Evolutionary conservation across 2,888 invertebrate genomes (phyloP), one percentile per base, ranked within the genome.

Genomic region (Dolichopus griseipennis): DNA sequence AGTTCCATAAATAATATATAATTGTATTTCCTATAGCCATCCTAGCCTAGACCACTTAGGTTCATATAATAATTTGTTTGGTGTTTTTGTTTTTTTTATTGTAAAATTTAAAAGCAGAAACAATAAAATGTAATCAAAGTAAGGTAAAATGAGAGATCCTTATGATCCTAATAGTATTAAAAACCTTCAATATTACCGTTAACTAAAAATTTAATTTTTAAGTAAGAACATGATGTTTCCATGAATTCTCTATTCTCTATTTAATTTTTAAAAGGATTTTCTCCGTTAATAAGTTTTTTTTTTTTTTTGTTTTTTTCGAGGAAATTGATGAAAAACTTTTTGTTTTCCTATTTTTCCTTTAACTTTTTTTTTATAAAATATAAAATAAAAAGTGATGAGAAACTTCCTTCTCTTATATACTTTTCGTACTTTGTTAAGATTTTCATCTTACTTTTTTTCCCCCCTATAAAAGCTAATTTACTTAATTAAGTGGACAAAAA

Each of bases 401-500:
- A 9, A 9, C 12, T 43, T 43, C 12, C 6, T 15, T 43, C 12
- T 4, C 4, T 43, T 43, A 43, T 43, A 10, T 43, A 15, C 43
- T 15, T 43, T 15, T 43, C 43, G n/a, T n/a, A n/a, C n/a, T n/a
- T 27, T 27, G 27, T 27, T 4, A 27, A 27, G 27, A 27, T 18
- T 18, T 52, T 52, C n/a, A 12, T 52, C 18, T 52, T 52, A 18
- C 18, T 52, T 52, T 9, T 52, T 52, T 52, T 52, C 18, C 18
- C 18, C 2, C 2, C 18, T n/a, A 2, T 52, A 15, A 18, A 52
- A 52, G 52, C 52, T 52, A 52, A 52, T 52, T 52, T 52, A 18
- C 52, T 52, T 52, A 52, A 52, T 52, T 52, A 52, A 52, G 52
- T 52, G 52, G 15, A 52, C 52, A 52, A 52, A 52, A 52, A 52